Evolutionary conservation across 2,797 vertebrate species (phyloP).

Genomic region (Orestias chungarensis): DNA sequence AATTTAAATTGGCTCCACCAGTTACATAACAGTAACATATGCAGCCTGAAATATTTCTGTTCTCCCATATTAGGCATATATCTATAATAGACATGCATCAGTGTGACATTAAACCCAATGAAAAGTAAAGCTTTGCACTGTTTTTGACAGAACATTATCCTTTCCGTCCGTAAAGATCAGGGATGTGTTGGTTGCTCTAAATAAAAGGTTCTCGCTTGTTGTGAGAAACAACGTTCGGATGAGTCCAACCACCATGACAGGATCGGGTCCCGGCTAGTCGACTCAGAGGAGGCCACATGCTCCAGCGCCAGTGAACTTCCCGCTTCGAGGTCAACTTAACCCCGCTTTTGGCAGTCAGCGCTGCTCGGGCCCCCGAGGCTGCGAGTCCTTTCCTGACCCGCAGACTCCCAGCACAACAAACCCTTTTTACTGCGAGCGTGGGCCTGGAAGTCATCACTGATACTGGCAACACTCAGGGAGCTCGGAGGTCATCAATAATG

Average conservation of each 20-base stretch:
- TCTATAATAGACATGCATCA: not conserved
- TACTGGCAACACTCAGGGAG: slow-evolving; percentile 62
- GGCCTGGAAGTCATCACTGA: slow-evolving; percentile 67
- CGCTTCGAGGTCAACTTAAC: slow-evolving; percentile 57
- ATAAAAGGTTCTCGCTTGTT: not conserved
- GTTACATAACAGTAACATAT: not conserved
- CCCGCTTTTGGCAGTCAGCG: slow-evolving; percentile 41
- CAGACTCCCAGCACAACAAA: slow-evolving; percentile 54
- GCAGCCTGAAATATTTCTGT: not conserved
- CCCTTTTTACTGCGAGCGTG: slow-evolving; percentile 34
- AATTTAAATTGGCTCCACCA: not conserved
- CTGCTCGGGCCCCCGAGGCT: slow-evolving; percentile 43
- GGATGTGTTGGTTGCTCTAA: not conserved
- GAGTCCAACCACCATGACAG: slow-evolving; percentile 3
- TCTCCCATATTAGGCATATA: not conserved
- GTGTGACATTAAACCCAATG: not conserved
- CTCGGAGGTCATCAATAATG: slow-evolving; percentile 72
- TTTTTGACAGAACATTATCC: not conserved
- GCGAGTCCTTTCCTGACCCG: slow-evolving; percentile 47
- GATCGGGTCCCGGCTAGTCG: slow-evolving; percentile 10
- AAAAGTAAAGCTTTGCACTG: not conserved
- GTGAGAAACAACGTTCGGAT: not conserved
- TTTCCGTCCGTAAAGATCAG: not conserved
- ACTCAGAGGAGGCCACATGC: slow-evolving; percentile 5
- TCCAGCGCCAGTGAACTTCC: slow-evolving; percentile 55